phyloP scores from a whole-genome alignment of 2,113 vertebrate species.

The Scolopax mira region DNA sequence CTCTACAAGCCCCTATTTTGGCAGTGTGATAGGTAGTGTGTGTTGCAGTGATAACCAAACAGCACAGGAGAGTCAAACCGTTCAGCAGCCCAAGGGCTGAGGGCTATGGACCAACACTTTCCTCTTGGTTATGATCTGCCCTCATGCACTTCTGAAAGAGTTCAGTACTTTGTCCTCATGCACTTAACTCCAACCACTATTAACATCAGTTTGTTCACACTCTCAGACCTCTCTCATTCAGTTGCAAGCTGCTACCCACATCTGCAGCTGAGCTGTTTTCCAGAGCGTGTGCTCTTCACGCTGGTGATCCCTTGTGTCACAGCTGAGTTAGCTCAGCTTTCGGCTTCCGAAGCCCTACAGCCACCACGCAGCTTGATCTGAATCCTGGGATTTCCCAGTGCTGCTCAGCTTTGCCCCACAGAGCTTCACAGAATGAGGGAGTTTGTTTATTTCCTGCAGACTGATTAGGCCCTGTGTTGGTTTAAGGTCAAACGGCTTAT shows the following conservation, averaged over 20 bases:
- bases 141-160: neutral
- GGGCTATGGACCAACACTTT: neutral
- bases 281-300: neutral
- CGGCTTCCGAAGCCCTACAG: neutral
- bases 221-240: neutral
- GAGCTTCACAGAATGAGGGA: neutral
- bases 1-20: neutral
- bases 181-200: neutral
- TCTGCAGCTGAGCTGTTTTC: neutral
- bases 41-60: neutral
- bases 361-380: neutral
- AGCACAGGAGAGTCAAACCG: neutral
- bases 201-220: neutral
- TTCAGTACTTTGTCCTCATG: neutral
- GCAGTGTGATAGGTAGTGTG: neutral
- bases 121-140: neutral
- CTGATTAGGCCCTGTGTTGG: neutral
- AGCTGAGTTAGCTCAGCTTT: neutral
- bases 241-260: neutral
- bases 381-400: neutral
- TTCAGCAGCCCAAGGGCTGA: neutral
- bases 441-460: neutral
- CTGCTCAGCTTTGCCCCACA: neutral
- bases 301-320: neutral
- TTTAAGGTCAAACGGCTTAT: neutral